These are phyloP conservation scores for Cerceris ruficornis DNA, from an alignment of 2,888 invertebrate genomes.

Conservation along the genomic window DNA sequence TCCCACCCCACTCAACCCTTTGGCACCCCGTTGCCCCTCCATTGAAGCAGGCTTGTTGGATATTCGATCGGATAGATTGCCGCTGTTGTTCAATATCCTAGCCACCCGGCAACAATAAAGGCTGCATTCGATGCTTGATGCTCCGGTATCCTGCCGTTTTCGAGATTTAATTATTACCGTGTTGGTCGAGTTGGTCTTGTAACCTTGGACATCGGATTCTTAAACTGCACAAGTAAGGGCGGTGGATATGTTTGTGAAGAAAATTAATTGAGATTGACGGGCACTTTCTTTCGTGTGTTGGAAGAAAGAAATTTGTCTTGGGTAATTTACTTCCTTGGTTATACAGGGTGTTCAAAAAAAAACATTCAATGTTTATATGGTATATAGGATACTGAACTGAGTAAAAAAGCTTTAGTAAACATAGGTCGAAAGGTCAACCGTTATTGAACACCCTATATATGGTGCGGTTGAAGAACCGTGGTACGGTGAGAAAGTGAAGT, in stretches of 20 bases:
- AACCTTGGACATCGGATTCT: slow-evolving; percentile 22
- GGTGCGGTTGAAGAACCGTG: no score
- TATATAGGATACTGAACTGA: no score
- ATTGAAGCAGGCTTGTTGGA: slow-evolving; percentile 69
- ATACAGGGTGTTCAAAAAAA: no score
- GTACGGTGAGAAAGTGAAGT: no score
- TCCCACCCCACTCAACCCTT: neutral
- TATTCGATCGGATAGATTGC: slow-evolving; percentile 76
- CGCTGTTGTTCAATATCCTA: slow-evolving; percentile 70
- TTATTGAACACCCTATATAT: no score
- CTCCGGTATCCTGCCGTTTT: slow-evolving; percentile 6
- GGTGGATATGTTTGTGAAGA: neutral
- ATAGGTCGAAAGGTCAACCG: no score
- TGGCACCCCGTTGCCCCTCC: slow-evolving; percentile 21
- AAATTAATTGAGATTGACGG: no score
- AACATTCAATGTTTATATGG: no score
- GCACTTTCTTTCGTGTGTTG: no score
- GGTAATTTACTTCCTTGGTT: no score
- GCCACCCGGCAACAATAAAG: slow-evolving; percentile 60
- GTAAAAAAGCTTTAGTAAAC: no score
- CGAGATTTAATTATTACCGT: slow-evolving; percentile 47
- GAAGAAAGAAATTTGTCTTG: no score
- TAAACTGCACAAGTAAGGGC: slow-evolving; percentile 8
- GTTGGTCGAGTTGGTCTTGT: slow-evolving; percentile 25
- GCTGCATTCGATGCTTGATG: slow-evolving; percentile 36